Conservation (phyloP, 2,888 invertebrate genomes). For the Ceramica pisi region DNA sequence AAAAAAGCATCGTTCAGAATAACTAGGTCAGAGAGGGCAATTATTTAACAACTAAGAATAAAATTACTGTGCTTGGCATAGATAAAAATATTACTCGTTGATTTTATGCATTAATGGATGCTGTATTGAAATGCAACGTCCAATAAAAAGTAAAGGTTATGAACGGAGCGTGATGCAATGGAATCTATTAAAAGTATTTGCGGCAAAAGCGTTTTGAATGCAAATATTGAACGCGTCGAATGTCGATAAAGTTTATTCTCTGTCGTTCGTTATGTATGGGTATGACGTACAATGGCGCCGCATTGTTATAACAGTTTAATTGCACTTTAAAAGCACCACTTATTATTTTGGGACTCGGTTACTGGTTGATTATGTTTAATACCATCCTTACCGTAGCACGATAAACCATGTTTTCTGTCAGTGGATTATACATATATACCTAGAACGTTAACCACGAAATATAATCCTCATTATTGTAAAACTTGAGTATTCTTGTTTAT, state of each 20-base stretch:
- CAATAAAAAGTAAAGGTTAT: slow-evolving; percentile 25
- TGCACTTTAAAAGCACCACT: slow-evolving; percentile 35
- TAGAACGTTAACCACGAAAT: slow-evolving; percentile 10
- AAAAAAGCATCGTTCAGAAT: slow-evolving; percentile 19
- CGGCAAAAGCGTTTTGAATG: slow-evolving; percentile 37
- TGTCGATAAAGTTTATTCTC: slow-evolving; percentile 70
- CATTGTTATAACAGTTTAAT: slow-evolving; percentile 66
- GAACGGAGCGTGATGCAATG: slow-evolving; percentile 27
- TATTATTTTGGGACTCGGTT: slow-evolving; percentile 23
- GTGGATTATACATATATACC: slow-evolving; percentile 1
- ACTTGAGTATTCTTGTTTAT: slow-evolving; percentile 24
- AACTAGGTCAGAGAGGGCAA: slow-evolving; percentile 37
- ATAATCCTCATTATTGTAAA: slow-evolving; percentile 15
- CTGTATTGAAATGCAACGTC: slow-evolving; percentile 4
- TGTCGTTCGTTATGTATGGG: slow-evolving; percentile 24
- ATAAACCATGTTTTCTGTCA: slow-evolving; percentile 8
- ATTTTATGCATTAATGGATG: slow-evolving; percentile 11
- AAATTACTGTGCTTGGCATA: slow-evolving; percentile 4
- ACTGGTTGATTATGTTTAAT: slow-evolving; percentile 7
- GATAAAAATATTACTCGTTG: slow-evolving; percentile 12
- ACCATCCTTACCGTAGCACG: slow-evolving; percentile 8
- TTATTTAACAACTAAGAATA: slow-evolving; percentile 14
- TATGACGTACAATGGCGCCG: slow-evolving; percentile 46
- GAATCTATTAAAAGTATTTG: slow-evolving; percentile 39
- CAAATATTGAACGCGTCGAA: slow-evolving; percentile 34